These are phyloP conservation scores for Rhinopithecus roxellana DNA, from an alignment of 2,113 vertebrate genomes.

Conservation along the genomic window DNA sequence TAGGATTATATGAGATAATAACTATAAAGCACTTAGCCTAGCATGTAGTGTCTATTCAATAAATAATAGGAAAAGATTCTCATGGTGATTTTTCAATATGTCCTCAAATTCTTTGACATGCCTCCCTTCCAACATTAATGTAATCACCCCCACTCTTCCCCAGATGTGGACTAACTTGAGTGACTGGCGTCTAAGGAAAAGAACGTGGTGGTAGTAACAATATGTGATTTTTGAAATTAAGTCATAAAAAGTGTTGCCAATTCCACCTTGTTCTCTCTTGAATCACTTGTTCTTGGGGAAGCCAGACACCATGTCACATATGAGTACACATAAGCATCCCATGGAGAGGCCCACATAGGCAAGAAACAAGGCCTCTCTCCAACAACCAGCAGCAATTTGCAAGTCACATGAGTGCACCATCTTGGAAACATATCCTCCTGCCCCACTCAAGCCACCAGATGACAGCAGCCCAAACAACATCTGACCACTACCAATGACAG, in stretches of 20 bases:
- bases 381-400: background rate
- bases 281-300: background rate
- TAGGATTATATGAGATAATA: conserved; percentile 42
- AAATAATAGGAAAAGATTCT: background rate
- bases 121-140: background rate
- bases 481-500: background rate
- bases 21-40: conserved; percentile 40
- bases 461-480: background rate
- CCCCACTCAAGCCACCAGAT: background rate
- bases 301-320: background rate
- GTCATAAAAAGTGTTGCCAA: background rate
- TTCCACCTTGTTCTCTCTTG: background rate
- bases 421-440: background rate
- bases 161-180: background rate
- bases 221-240: background rate
- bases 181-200: background rate
- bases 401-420: background rate
- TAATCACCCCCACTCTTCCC: background rate
- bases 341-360: background rate
- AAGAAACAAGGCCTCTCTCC: background rate
- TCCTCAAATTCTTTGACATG: background rate
- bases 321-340: background rate
- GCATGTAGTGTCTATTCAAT: background rate
- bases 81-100: background rate
- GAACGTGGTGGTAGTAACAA: background rate